Base-by-base conservation (phyloP, 1,140 invertebrate species). In the Chymomyza costata region DNA sequence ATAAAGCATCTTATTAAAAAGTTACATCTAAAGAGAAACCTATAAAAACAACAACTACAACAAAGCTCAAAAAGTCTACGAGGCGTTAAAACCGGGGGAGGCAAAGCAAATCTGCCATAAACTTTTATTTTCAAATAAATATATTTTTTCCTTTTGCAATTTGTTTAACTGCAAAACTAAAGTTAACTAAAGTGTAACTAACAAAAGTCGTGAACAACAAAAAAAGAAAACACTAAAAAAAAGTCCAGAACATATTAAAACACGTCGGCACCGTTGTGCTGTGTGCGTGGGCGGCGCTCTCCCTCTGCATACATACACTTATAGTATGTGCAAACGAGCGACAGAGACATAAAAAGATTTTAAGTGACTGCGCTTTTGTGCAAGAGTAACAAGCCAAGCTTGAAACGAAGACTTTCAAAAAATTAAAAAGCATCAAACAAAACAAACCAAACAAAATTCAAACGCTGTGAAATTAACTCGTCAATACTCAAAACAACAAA, bases 401-500 rank as follows among this genome's bases (percentile, higher is more conserved):
- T 74, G 68, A 80, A 81, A 80, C 73, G 64, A 80, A 80, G 76
- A 82, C 68, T 80, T 73, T 73, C 60, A 81, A 37, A 37, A 7
- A 57, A 39, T 58, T 59, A 0, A 32, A 52, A 38, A 63, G 59
- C 34, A 80, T 62, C 59, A 76, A 76, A 51, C 44, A 65, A 40
- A 66, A 61, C 52, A 78, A 76, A 78, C 73, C 73, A 78, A 78
- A 80, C 73, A 80, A 78, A 78, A 62, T 62, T 62, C 57, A 60
- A 62, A 80, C 67, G 73, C 73, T 80, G 73, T 80, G 73, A 80
- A 80, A 80, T 80, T 80, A 80, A 80, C 73, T 80, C 73, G 73
- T 80, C 73, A 80, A 80, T 80, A 80, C 73, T 80, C 73, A 80
- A 65, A 41, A 68, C 66, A 78, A 78, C 50, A 76, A 57, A 64